Base-by-base conservation (phyloP, 1,140 invertebrate species). In the Telenomus remus region DNA sequence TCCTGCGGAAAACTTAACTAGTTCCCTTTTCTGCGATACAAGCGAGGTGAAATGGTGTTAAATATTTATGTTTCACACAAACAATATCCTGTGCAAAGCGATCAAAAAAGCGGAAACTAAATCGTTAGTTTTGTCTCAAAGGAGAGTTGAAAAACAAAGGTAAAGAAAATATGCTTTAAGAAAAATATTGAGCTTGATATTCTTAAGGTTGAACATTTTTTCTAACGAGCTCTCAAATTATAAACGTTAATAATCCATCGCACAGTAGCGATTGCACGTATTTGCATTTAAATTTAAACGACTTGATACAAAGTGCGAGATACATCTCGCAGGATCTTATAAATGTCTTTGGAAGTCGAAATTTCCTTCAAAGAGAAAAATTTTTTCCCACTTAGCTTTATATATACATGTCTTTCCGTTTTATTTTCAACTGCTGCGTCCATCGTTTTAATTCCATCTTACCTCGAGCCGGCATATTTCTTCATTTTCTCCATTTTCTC, bases 391-490 rank as follows among this genome's bases (percentile, higher is more conserved):
- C 12, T n/a, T n/a, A n/a, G n/a, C 37, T 27, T 35, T 46, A 50
- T 44, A 70, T 70, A 74, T 66, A 44, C n/a, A 63, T 72, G 66
- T 68, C 39, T 50, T 43, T 12, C 42, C 47, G 13, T 46, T 69
- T 64, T 69, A 57, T 75, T 79, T 59, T 50, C 14, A 60, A 59
- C 63, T 60, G 14, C 47, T n/a, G 42, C 48, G 55, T 60, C 59
- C 64, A 63, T 74, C 60, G 55, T 66, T 73, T 73, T 70, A 74
- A 74, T 71, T 77, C 63, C 14, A 61, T 78, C 65, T 85, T 87
- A 93, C 92, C 92, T 92, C 46, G 91, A 90, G 39, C 90, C 90
- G 44, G 89, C 89, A 81, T 90, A 93, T 77, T 91, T 91, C 80
- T 90, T 92, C 13, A 92, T 84, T 86, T 92, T 94, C 60, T 90